Evolutionary conservation across 2,113 vertebrate genomes (phyloP).

Genomic region (Xiphorhynchus elegans): DNA sequence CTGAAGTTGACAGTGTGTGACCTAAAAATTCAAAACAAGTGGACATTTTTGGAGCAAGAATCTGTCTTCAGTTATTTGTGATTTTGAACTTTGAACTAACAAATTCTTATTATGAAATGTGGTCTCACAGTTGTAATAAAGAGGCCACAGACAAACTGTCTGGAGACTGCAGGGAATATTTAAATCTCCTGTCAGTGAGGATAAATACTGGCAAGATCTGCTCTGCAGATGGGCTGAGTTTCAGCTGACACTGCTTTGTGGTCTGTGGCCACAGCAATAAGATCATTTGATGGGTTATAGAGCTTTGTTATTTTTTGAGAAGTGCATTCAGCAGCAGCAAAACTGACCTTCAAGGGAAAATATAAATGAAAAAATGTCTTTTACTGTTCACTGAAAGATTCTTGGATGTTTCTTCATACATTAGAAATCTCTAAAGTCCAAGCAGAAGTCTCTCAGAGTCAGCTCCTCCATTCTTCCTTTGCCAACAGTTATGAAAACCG

Average conservation of each 20-base stretch:
- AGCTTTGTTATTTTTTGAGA: background rate
- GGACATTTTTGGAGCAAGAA: background rate
- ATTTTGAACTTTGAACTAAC: constrained; percentile 1
- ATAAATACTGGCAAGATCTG: constrained; percentile 11
- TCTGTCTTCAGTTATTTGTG: background rate
- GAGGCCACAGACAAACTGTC: background rate
- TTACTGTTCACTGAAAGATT: background rate
- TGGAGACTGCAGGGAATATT: background rate
- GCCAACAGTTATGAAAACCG: background rate
- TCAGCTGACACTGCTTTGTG: background rate
- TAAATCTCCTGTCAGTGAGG: background rate
- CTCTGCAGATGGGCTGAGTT: constrained; percentile 12
- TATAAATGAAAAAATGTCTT: background rate
- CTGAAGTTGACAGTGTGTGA: background rate
- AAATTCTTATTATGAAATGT: background rate
- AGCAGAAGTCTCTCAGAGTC: background rate
- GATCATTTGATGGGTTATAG: background rate
- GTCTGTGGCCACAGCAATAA: background rate
- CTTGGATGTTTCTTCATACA: background rate
- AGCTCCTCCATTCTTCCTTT: constrained; percentile 11
- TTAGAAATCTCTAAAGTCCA: background rate
- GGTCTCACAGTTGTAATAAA: background rate
- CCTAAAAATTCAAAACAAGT: background rate
- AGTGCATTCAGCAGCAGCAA: background rate
- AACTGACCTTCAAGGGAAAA: background rate